A percentile compares a stretch with the other conserved stretches of the same genome.
These are phyloP conservation scores for Drosophila leontia DNA, from an alignment of 1,140 invertebrate species.

Conservation along the genomic window DNA sequence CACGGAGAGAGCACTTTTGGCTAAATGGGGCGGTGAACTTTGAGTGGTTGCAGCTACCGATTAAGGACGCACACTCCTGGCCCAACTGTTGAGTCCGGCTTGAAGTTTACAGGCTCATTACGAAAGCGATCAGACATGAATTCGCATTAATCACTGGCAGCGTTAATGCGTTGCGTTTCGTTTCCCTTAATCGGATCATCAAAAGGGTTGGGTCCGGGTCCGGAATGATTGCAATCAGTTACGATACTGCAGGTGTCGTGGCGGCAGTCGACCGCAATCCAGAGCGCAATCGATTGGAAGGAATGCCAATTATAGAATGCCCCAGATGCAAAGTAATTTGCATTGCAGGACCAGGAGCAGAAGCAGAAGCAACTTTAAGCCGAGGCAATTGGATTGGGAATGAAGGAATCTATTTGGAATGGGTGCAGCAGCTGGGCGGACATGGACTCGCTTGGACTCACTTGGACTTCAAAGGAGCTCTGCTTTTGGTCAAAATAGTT, in stretches of 20 bases:
- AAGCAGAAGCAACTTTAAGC: neutral
- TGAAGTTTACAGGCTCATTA: slow-evolving; percentile 19
- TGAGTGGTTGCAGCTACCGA: slow-evolving; percentile 12
- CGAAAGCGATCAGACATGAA: slow-evolving; percentile 2
- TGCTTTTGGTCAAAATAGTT: slow-evolving; percentile 28
- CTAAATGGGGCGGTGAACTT: slow-evolving; percentile 1
- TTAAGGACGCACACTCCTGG: slow-evolving; percentile 1
- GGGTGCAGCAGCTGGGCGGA: neutral
- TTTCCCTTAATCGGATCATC: slow-evolving; percentile 25
- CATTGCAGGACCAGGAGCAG: neutral
- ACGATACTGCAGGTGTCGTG: neutral
- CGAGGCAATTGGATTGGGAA: slow-evolving; percentile 11
- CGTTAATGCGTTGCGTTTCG: slow-evolving; percentile 25
- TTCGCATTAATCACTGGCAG: slow-evolving; percentile 28
- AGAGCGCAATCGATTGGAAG: slow-evolving; percentile 17
- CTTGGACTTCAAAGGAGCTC: slow-evolving; percentile 5
- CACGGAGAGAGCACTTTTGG: neutral
- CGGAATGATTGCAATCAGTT: slow-evolving; percentile 1
- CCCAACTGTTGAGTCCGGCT: slow-evolving; percentile 14
- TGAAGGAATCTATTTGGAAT: slow-evolving; percentile 1
- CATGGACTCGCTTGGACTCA: neutral
- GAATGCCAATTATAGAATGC: slow-evolving; percentile 37
- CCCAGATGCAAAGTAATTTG: slow-evolving; percentile 31
- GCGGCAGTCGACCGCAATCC: neutral
- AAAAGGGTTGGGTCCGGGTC: no score